Percentiles rank a stretch among this genome's conserved stretches.
phyloP scores from a whole-genome alignment of 2,113 vertebrate genomes.

The Saccopteryx leptura region DNA sequence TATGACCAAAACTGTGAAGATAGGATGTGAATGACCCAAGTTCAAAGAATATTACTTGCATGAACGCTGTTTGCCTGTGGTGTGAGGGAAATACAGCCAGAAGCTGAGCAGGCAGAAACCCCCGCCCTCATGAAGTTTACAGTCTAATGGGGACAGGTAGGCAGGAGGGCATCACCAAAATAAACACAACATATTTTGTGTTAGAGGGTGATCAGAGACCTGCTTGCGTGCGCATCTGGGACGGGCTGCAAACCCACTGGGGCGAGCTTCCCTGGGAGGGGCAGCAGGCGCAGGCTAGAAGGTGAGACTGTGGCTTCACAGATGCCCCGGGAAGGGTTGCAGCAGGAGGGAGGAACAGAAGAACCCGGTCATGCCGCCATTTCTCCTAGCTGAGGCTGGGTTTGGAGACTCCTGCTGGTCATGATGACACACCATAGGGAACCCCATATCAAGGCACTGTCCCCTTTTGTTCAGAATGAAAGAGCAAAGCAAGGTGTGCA shows the following conservation, averaged over 20 bases:
- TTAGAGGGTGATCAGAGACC: not conserved
- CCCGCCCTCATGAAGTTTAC: not conserved
- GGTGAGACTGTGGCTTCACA: fast-evolving
- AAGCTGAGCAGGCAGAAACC: not conserved
- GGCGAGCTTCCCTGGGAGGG: not conserved
- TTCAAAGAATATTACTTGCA: not conserved
- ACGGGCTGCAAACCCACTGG: not conserved
- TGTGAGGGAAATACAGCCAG: not conserved
- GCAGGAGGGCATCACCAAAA: not conserved
- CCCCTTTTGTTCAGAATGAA: constrained; percentile 3
- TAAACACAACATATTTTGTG: fast-evolving
- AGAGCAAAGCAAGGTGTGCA: not conserved
- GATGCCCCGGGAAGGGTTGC: not conserved
- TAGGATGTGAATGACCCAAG: not conserved
- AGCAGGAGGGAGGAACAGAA: not conserved
- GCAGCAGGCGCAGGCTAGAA: not conserved
- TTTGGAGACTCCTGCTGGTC: not conserved
- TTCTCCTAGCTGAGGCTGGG: not conserved
- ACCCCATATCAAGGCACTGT: not conserved
- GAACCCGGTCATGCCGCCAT: fast-evolving
- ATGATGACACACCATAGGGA: not conserved
- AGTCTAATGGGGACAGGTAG: no score
- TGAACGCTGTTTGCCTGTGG: not conserved
- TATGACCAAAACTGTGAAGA: not conserved
- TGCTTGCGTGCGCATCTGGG: not conserved